These are phyloP conservation scores for Rotaria sp. DNA, from an alignment of 2,888 invertebrate species.

Conservation along the genomic window DNA sequence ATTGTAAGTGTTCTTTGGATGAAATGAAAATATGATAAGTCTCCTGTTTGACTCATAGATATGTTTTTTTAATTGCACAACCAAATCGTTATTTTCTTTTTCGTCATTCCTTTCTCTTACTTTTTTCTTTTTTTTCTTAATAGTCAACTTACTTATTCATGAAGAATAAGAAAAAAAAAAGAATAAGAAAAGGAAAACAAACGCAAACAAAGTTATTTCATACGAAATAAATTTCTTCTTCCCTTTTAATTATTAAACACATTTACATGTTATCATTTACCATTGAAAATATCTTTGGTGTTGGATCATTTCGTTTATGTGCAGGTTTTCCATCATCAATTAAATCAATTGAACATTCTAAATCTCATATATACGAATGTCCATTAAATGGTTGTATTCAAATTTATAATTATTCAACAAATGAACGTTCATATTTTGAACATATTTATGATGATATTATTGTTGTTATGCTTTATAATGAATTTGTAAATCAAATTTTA, in stretches of 20 bases:
- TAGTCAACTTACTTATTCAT: neutral
- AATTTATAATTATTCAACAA: neutral
- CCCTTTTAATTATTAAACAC: too few species aligned
- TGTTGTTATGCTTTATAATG: slow-evolving; percentile 19
- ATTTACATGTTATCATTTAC: neutral
- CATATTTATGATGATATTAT: slow-evolving; percentile 6
- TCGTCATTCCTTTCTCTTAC: neutral
- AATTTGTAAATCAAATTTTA: neutral
- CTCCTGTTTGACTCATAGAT: neutral
- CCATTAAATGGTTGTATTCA: slow-evolving; percentile 23
- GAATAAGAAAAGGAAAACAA: neutral
- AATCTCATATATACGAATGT: neutral
- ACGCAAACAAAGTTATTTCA: neutral
- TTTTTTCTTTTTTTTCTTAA: neutral
- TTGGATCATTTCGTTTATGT: slow-evolving; percentile 23
- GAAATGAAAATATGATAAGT: neutral
- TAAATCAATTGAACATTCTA: neutral
- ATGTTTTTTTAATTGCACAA: neutral
- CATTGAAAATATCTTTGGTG: slow-evolving; percentile 2
- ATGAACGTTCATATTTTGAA: neutral
- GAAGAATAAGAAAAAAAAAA: too few species aligned
- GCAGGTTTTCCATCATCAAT: neutral
- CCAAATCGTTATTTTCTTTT: neutral
- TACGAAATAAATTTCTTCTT: too few species aligned
- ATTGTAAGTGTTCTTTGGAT: too few species aligned